Base-by-base conservation (phyloP, 1,140 invertebrate genomes). In the Chlorops oryzae region DNA sequence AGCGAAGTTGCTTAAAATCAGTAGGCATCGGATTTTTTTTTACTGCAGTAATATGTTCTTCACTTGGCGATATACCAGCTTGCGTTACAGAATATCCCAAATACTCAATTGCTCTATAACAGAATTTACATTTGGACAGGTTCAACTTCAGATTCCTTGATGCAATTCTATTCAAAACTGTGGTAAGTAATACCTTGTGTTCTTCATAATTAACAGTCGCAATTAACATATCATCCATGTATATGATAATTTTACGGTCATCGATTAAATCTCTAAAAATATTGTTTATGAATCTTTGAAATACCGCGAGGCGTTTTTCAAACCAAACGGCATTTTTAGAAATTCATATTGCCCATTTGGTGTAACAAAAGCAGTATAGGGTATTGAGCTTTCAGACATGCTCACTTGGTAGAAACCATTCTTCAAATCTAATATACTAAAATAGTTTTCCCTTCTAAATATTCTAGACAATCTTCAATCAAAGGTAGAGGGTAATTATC, bases 401-500 rank as follows among this genome's bases (percentile, higher is more conserved):
- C 47, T 42, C 7, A 66, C 49, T 9, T 63, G 62, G 13, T 58
- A 54, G 47, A 65, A 67, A 3, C 54, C 61, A 25, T 58, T 44
- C 17, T 51, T 52, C 20, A 64, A 54, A 51, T 63, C 57, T 1
- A 65, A 12, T 5, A 27, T 13, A 6, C 41, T 47, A 50, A 66
- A 70, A 45, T 56, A 58, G 18, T 48, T 47, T 54, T 50, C 6
- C 52, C 9, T 56, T 44, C 47, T 46, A 62, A 15, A 49, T 38
- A 17, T 15, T 62, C 58, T 20, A 62, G n/a, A 45, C 56, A 57
- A 20, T 77, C 74, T n/a, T 77, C 70, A 17, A 80, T 76, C 5
- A 61, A 40, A 0, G 77, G 77, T 27, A n/a, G 79, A 54, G 32
- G 59, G 42, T 46, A 52, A 41, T 47, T 59, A 39, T 46, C 46